These are phyloP conservation scores for Manis javanica DNA, from an alignment of 2,797 vertebrate genomes.

Conservation along the genomic window DNA sequence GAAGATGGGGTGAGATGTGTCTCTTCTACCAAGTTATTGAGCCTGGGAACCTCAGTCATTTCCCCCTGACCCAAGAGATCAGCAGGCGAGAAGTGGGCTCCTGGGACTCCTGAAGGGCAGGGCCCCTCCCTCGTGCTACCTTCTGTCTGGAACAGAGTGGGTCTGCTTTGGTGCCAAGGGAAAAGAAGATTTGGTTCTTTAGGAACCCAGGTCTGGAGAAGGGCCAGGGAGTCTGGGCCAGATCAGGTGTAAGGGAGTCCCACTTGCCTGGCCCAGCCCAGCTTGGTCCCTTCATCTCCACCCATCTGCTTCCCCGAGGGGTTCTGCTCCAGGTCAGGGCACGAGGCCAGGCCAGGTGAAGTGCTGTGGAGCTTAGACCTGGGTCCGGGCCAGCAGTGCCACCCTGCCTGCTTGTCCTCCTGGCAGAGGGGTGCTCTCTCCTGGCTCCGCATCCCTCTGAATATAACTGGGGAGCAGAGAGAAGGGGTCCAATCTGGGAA, in stretches of 20 bases:
- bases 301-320: background rate
- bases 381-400: background rate
- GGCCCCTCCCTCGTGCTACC: background rate
- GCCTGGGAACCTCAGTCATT: background rate
- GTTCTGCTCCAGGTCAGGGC: background rate
- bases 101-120: background rate
- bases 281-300: background rate
- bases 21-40: background rate
- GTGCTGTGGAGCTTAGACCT: background rate
- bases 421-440: background rate
- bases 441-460: background rate
- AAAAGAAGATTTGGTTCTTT: background rate
- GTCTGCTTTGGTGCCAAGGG: background rate
- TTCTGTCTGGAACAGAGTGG: background rate
- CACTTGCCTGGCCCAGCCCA: background rate
- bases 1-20: background rate
- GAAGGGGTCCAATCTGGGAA: background rate
- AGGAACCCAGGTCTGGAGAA: background rate
- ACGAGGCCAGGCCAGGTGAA: background rate
- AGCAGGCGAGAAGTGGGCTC: background rate
- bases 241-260: background rate
- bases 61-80: background rate
- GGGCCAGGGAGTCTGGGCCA: background rate
- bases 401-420: background rate
- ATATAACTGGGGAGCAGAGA: background rate